phyloP scores from a whole-genome alignment of 2,797 vertebrate genomes.

The Manis pentadactyla region DNA sequence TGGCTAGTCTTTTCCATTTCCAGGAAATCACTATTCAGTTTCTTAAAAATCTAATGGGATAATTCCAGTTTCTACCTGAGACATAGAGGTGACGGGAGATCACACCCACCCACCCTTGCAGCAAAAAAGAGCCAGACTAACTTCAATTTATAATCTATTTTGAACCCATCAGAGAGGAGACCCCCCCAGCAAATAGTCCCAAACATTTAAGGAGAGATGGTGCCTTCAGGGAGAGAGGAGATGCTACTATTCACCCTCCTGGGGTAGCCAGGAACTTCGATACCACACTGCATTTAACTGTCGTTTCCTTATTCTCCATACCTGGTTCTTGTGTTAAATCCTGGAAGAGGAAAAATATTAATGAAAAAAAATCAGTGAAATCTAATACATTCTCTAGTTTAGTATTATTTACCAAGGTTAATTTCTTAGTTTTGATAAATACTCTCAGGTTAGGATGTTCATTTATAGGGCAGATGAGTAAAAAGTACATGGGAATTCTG shows the following conservation, averaged over 20 bases:
- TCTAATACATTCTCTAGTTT: neutral
- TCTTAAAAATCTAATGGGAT: neutral
- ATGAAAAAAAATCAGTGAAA: neutral
- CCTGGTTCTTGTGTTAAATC: neutral
- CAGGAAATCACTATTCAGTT: slow-evolving; percentile 7
- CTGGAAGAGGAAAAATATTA: neutral
- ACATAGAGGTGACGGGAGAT: neutral
- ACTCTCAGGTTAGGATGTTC: neutral
- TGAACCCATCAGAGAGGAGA: neutral
- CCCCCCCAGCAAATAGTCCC: neutral
- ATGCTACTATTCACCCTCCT: neutral
- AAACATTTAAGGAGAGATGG: neutral
- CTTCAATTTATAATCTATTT: neutral
- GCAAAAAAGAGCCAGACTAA: neutral
- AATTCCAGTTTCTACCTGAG: neutral
- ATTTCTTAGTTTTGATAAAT: neutral
- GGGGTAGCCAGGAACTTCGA: neutral
- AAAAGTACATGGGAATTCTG: neutral
- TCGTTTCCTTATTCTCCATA: too few relatives aligned
- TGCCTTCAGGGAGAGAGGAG: neutral
- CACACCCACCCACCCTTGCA: neutral
- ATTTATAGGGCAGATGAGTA: neutral
- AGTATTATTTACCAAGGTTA: neutral
- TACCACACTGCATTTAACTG: too few relatives aligned
- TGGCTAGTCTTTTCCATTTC: neutral